Percentiles rank a stretch among this genome's conserved stretches.
These are phyloP conservation scores for Notechis scutatus DNA, from an alignment of 2,113 vertebrate species.

Conservation along the genomic window DNA sequence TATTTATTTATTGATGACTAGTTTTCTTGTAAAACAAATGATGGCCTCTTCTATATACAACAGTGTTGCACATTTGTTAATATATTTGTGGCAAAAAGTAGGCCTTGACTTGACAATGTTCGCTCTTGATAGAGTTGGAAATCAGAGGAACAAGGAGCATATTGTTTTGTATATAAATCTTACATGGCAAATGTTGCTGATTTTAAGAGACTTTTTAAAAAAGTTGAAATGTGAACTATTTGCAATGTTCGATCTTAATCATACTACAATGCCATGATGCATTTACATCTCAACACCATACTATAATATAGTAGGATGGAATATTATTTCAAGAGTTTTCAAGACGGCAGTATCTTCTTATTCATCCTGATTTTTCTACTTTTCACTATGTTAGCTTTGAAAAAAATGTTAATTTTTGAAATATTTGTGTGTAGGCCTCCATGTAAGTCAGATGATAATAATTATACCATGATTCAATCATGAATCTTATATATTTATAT, in stretches of 20 bases:
- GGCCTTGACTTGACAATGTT: constrained; percentile 21
- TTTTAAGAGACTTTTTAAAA: background rate
- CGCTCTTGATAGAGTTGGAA: background rate
- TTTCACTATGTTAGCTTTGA: background rate
- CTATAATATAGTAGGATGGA: background rate
- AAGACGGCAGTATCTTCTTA: background rate
- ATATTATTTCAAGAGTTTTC: background rate
- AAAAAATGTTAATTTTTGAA: background rate
- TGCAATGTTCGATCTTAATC: background rate
- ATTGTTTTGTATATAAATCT: background rate
- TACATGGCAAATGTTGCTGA: background rate
- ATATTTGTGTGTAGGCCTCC: too few species aligned
- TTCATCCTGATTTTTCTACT: background rate
- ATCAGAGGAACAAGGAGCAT: background rate
- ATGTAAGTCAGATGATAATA: background rate
- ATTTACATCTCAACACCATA: background rate
- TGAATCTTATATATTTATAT: background rate
- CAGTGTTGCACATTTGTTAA: constrained; percentile 38
- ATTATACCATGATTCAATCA: background rate
- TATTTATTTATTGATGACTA: constrained; percentile 73
- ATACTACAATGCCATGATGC: background rate
- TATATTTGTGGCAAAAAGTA: constrained; percentile 38
- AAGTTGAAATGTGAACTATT: background rate
- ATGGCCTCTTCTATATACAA: constrained; percentile 66
- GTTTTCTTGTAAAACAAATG: constrained; percentile 69